Base-by-base conservation (phyloP, 2,113 vertebrate genomes). In the Antidorcas marsupialis region DNA sequence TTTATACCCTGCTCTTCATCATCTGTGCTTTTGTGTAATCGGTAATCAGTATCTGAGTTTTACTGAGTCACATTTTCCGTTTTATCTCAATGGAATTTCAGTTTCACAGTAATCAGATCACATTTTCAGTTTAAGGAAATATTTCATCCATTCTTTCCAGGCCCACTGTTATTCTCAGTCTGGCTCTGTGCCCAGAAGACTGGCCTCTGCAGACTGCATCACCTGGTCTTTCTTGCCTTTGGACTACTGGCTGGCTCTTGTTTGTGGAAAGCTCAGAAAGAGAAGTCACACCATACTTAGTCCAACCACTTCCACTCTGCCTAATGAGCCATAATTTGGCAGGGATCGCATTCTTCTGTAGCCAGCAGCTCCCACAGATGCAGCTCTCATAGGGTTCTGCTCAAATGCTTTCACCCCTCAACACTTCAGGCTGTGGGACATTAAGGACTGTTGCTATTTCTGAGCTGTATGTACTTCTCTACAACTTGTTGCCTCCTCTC, bases 11-110 rank as follows among this genome's bases (percentile, higher is more conserved):
- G 6, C n/a, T 81, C 33, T 89, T 52, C 30, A 57, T 95, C 74
- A 59, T 60, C 43, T 74, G 74, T 88, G 36, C 33, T 16, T 86
- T 92, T 64, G 43, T 89, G 25, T 89, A 86, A 95, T 74, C 2
- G 1, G 59, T 90, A 88, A 62, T 83, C 59, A 94, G 74, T 84
- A 90, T 53, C 43, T 21, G 14, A 55, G 52, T 92, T 94, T 62
- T 89, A 62, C 78, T 50, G 36, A 92, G 55, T 97, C 87, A 94
- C 39, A n/a, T 91, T 94, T 97, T 86, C 50, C 55, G 9, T 91
- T 93, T 83, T 86, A 96, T 94, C 92, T 89, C 92, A 57, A 52
- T 60, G 21, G 87, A 50, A 94, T 93, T 93, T 95, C 67, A 94
- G 74, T 86, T 76, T 91, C 36, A 74, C 43, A 88, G 76, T 94